These are phyloP conservation scores for Ceratoteleas bidentatus DNA, from an alignment of 1,140 invertebrate genomes.

Conservation along the genomic window DNA sequence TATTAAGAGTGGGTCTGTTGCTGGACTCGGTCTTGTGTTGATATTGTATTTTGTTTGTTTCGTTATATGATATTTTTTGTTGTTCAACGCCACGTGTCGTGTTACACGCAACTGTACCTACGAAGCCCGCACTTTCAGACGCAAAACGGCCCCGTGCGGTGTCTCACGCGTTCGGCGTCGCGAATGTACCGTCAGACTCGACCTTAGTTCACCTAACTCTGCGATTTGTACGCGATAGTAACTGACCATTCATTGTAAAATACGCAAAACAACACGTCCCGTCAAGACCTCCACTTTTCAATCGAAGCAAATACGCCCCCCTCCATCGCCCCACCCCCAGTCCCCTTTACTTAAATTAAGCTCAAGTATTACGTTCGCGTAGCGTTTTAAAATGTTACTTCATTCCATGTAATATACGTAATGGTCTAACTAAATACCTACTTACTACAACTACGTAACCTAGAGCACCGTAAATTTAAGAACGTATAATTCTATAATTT, in stretches of 20 bases:
- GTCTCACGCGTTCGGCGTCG: constrained; percentile 9
- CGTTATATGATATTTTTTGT: constrained; percentile 80
- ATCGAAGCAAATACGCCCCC: constrained; percentile 64
- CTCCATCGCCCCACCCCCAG: too few relatives aligned
- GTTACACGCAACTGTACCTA: constrained; percentile 78
- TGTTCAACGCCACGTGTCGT: constrained; percentile 80
- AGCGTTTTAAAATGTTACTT: constrained; percentile 81
- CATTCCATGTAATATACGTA: constrained; percentile 83
- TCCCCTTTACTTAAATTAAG: constrained; percentile 76
- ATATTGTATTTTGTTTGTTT: constrained; percentile 82
- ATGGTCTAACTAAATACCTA: too few relatives aligned
- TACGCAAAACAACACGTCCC: constrained; percentile 18
- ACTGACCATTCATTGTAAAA: constrained; percentile 48
- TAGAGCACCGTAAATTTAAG: too few relatives aligned
- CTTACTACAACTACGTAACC: too few relatives aligned
- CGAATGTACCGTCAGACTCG: constrained; percentile 6
- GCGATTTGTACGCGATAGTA: constrained; percentile 40
- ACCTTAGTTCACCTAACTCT: constrained; percentile 33
- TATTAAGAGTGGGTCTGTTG: constrained; percentile 79
- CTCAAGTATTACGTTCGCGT: constrained; percentile 81
- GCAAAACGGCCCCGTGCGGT: constrained; percentile 10
- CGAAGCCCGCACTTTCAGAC: constrained; percentile 43
- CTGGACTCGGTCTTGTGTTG: constrained; percentile 80
- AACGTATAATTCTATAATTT: too few relatives aligned
- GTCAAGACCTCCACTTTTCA: constrained; percentile 30